Evolutionary conservation across 2,797 vertebrate genomes (phyloP), one percentile per base, ranked within the genome.

Genomic region (Labroides dimidiatus): DNA sequence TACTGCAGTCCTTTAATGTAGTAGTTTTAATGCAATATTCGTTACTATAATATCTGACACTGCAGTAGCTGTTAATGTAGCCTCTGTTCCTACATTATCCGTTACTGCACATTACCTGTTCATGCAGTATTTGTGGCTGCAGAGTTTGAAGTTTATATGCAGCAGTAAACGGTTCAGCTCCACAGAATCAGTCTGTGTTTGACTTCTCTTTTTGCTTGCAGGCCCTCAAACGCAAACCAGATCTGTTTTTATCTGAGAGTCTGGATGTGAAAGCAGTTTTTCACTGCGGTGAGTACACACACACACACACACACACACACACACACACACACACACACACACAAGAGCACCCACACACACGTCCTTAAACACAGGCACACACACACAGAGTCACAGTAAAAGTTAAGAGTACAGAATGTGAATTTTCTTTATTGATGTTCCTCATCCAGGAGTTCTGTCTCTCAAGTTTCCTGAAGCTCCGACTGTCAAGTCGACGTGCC

Each of bases 161-260:
- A 49, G 48, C 13, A 49, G 48, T 23, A 69, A 49, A 51, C 70
- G 80, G 84, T 80, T 88, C 56, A 11, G 59, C 55, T 63, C 41
- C 3, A 44, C 73, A 69, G 57, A 84, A 75, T 59, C 79, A 33
- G 90, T 68, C 93, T 81, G 75, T 78, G 85, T 90, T 90, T 91
- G 92, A 91, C 87, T 78, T 72, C 75, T 94, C 71, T 92, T 83
- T 96, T 91, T 97, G 88, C 94, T 95, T 90, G 63, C 96, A 99
- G 98, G 97, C 96, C 88, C 94, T 99, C 93, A 99, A 99, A 95
- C 94, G 97, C 95, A 99, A 99, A 85, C 96, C 97, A 24, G 97
- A 98, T 93, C 95, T 99, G 89, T 99, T 96, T 95, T 94, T 98
- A 88, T 97, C 96, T 85, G 95, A 96, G 90, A 96, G 94, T 91